Conservation (phyloP, 2,888 invertebrate species). For the Scelioninae gen. 1 region DNA sequence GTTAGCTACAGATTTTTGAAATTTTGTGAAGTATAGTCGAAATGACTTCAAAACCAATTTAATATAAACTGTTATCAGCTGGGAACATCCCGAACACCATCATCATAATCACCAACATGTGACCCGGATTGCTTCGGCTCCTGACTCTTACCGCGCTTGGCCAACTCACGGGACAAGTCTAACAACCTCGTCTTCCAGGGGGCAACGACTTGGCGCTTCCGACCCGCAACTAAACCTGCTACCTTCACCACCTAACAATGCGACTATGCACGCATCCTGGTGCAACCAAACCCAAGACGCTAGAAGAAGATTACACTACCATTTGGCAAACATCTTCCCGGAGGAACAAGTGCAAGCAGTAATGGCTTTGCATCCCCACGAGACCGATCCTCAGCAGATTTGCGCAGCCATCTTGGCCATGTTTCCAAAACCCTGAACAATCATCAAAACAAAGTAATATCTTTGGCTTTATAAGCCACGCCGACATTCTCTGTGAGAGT, state of each 20-base stretch:
- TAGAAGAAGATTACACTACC: constrained; percentile 92
- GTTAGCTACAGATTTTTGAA: too few relatives aligned
- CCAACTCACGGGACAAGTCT: constrained; percentile 81
- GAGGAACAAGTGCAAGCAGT: constrained; percentile 94
- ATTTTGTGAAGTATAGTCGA: too few relatives aligned
- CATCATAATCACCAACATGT: constrained; percentile 87
- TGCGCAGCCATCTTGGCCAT: constrained; percentile 93
- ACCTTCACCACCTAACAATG: constrained; percentile 84
- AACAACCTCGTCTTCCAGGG: constrained; percentile 77
- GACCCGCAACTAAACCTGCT: constrained; percentile 88
- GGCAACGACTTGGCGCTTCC: constrained; percentile 85
- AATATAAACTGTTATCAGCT: constrained; percentile 72
- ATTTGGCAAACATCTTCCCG: constrained; percentile 95
- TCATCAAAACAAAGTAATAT: constrained; percentile 14
- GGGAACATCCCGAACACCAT: constrained; percentile 81
- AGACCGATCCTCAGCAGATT: constrained; percentile 94
- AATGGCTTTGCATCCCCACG: constrained; percentile 94
- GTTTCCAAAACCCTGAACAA: constrained; percentile 86
- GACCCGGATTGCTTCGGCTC: constrained; percentile 90
- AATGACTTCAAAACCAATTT: not conserved
- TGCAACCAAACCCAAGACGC: constrained; percentile 86
- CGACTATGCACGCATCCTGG: constrained; percentile 83
- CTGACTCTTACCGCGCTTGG: constrained; percentile 87
- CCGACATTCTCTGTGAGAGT: constrained; percentile 68
- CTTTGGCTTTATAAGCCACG: constrained; percentile 55